Base-by-base conservation (phyloP, 1,140 invertebrate genomes). In the Coelopa frigida region DNA sequence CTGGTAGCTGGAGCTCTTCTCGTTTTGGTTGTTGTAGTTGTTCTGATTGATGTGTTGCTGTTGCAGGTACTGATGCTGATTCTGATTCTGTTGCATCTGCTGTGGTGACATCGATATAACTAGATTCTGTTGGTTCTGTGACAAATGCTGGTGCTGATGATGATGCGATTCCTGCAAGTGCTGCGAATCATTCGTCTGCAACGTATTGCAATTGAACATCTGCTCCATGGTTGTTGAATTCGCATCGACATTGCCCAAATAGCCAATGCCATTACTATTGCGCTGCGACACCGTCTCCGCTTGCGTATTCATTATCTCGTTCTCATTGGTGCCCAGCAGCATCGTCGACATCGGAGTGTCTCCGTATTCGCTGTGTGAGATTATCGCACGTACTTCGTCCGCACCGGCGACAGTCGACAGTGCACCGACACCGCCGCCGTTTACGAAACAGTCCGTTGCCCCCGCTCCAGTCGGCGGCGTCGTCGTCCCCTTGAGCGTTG, bases 1-100 rank as follows among this genome's bases (percentile, higher is more conserved):
- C 36, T 66, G 59, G 48, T 58, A 64, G 48, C 61, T 64, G 15
- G 61, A 61, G 41, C 52, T 61, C 41, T 59, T 64, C 22, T 64
- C 61, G 8, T 56, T 48, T 27, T 61, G 58, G 31, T 38, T 46
- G 29, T 27, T 44, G 12, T 33, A 32, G 20, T 18, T 44, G 23
- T 44, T 44, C 14, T 33, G 29, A 44, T 44, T 33, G 3, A 22
- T 17, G 5, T 42, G 21, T 22, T 38, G 20, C 38, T 21, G 21
- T 49, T 50, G 14, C 49, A 48, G 17, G 49, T 43, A 24, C 5
- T 21, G 20, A 12, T 49, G 42, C 10, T 48, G 35, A n/a, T 52
- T 47, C 0, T 55, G 52, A 8, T 53, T 49, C 3, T 44, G 46
- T 2, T 51, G 48, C 1, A 38, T 43, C 5, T 48, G 55, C 27